Conservation (phyloP, 1,140 invertebrate species). For the Pachyrhynchus sulphureomaculatus region DNA sequence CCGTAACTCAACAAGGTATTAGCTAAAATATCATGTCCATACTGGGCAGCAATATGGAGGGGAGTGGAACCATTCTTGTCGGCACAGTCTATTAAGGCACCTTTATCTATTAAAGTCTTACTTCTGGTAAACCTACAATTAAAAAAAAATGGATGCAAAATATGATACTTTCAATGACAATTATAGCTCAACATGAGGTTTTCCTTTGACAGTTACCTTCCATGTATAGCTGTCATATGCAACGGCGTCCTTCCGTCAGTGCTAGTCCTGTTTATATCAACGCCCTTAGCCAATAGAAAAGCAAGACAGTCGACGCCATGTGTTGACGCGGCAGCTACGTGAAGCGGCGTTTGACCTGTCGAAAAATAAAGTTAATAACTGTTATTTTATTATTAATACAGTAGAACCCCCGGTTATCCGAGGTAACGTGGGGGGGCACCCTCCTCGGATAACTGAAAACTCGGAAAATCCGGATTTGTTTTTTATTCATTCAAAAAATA, state of each 20-base stretch:
- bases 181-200: too few species aligned
- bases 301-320: slow-evolving; percentile 64
- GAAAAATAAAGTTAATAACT: too few species aligned
- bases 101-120: slow-evolving; percentile 58
- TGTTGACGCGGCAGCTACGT: slow-evolving; percentile 64
- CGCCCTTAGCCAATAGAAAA: slow-evolving; percentile 57
- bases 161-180: too few species aligned
- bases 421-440: too few species aligned
- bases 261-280: slow-evolving; percentile 60
- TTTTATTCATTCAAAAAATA: too few species aligned
- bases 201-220: too few species aligned
- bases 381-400: too few species aligned
- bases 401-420: too few species aligned
- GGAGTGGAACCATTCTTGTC: slow-evolving; percentile 60
- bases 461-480: too few species aligned
- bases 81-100: slow-evolving; percentile 54
- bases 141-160: too few species aligned
- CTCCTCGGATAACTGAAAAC: too few species aligned
- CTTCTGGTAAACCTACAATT: slow-evolving; percentile 60
- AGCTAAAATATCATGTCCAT: slow-evolving; percentile 58
- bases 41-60: slow-evolving; percentile 59
- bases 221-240: slow-evolving; percentile 59
- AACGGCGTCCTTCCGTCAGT: slow-evolving; percentile 64
- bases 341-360: slow-evolving; percentile 60
- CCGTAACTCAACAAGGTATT: slow-evolving; percentile 56